Percentiles rank a stretch among this genome's conserved stretches.
Conservation (phyloP, 2,797 vertebrate species). For the Loriculus beryllinus region DNA sequence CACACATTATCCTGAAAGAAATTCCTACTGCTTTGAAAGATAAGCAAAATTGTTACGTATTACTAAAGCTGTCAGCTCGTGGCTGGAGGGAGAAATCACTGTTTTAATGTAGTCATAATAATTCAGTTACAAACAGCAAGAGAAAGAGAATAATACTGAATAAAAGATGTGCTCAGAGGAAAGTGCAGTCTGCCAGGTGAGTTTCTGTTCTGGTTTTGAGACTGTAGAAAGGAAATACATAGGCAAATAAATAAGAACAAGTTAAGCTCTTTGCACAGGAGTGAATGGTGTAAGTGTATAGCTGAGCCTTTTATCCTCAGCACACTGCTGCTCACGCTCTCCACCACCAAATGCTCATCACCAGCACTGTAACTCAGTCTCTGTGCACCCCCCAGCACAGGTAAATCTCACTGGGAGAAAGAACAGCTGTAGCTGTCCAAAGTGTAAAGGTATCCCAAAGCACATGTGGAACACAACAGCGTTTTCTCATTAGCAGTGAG, state of each 20-base stretch:
- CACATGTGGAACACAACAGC: accelerated
- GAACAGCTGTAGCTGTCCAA: background rate
- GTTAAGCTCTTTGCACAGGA: background rate
- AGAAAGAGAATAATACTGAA: background rate
- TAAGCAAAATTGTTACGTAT: conserved; percentile 63
- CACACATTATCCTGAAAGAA: background rate
- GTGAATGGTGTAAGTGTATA: background rate
- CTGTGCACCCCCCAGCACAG: conserved; percentile 79
- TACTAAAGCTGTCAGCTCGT: conserved; percentile 73
- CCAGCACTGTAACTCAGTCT: conserved; percentile 74
- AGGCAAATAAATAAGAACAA: background rate
- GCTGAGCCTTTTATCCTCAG: background rate
- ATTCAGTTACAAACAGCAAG: conserved; percentile 72
- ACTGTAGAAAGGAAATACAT: background rate
- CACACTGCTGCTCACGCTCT: background rate
- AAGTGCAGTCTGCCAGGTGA: background rate
- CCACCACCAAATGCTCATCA: background rate
- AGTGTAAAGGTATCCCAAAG: background rate
- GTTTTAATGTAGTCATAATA: conserved; percentile 76
- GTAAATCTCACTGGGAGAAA: conserved; percentile 74
- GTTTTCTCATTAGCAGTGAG: background rate
- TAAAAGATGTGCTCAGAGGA: background rate
- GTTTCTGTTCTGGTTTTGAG: background rate
- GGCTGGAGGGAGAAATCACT: conserved; percentile 79
- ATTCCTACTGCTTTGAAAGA: background rate